Evolutionary conservation across 2,113 vertebrate genomes (phyloP), one percentile per base, ranked within the genome.

Genomic region (Todiramphus saurophagus): DNA sequence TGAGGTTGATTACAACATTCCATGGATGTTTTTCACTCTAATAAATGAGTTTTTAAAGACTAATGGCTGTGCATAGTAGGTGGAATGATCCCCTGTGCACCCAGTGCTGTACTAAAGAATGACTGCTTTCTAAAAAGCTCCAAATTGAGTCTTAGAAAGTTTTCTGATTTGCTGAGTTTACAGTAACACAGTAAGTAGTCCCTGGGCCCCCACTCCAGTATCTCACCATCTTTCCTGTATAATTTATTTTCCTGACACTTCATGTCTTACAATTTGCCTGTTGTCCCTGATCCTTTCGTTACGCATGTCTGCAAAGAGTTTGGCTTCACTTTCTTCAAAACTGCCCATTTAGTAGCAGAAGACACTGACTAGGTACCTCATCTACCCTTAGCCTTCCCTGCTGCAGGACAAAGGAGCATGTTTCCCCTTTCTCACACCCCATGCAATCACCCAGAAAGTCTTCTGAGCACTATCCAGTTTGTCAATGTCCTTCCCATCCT

Each of bases 341-440:
- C 5, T 31, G 31, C 33, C 60, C 31, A 17, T 13, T 10, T 81
- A 30, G 30, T 19, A 80, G 39, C 3, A 10, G 37, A 63, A 67
- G 62, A 85, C 21, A 33, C 17, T 43, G 37, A 23, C 5, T 13
- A 48, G 24, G 37, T 18, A 84, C 3, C 5, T 20, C 7, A 27
- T 41, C 28, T 12, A 5, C 25, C 63, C 39, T 44, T 14, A 30
- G 9, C 15, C 6, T 44, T 27, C 53, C 53, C 6, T 18, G 46
- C 11, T 4, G 7, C 17, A 27, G 53, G 82, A 60, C 0, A 17
- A n/a, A 75, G 23, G 3, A 60, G 16, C 8, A 16, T 1, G 0
- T 19, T 5, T 48, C 33, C n/a, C 6, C 7, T 14, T 58, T 24
- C 37, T 66, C 16, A 55, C 0, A 0, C 1, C 10, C 24, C 27